Evolutionary conservation across 2,113 vertebrate genomes (phyloP), one percentile per base, ranked within the genome.

Genomic region (Meles meles): DNA sequence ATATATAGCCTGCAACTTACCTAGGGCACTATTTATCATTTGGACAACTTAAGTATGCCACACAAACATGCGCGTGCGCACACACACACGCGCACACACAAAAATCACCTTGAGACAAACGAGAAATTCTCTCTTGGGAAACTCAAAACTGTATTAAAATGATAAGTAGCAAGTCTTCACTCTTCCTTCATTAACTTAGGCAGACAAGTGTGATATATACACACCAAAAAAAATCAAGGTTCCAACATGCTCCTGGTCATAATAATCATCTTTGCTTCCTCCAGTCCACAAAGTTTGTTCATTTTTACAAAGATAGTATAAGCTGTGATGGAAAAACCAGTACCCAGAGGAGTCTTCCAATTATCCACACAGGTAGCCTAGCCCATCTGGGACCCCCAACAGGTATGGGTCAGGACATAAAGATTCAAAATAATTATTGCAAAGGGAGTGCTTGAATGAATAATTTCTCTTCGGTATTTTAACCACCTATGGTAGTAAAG

Each of bases 1-100:
- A 97, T 96, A 97, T 42, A 98, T 63, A 97, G 98, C 88, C 91
- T 98, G 96, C 69, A 98, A 98, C 98, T 98, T 98, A 98, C 97
- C 83, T 95, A 98, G 92, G 97, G 96, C 97, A 98, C 97, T 98
- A 99, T 98, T 98, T 99, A 98, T 98, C 98, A 98, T 99, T 98
- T 98, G 98, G 98, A 99, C 98, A 99, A 99, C 98, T 98, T 98
- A 98, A 98, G 96, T 97, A 98, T 65, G 98, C 89, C 71, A 57
- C 44, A 85, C 47, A 76, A 88, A 76, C 29, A 5, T 15, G 49
- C 1, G 14, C 49, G 3, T 52, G 49, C 14, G 21, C 27, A 20
- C 10, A 55, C 47, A 76, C 59, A 63, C 31, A 61, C 80, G 82
- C 82, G n/a, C 76, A 65, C 84, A 90, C 94, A 76, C 63, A 92